Base-by-base conservation (phyloP, 2,888 invertebrate genomes). In the Drosophila kanekoi region DNA sequence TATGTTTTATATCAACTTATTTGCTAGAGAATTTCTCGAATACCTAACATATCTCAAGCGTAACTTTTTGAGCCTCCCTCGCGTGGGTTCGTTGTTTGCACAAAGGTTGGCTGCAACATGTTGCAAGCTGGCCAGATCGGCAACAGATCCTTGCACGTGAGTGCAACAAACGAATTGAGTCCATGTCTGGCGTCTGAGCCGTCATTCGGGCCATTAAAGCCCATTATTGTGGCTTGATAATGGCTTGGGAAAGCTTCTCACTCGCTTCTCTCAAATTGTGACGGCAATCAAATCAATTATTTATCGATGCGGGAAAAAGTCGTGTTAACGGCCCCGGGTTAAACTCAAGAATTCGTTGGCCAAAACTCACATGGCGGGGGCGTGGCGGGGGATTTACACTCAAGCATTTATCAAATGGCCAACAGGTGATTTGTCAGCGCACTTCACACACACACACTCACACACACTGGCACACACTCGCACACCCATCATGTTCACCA, bases 201-300 rank as follows among this genome's bases (percentile, higher is more conserved):
- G 44, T 58, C 58, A 72, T 45, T 45, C 41, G 43, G 35, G 69
- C 59, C 69, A 76, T 76, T 76, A 76, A 60, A 47, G 43, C 44
- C 64, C 79, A 76, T 78, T 76, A 70, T 66, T 54, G 57, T 40
- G 45, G 62, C 32, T 49, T 69, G 60, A 77, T 78, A 74, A 74
- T 71, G 62, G 66, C 49, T 64, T 81, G 64, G 67, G 74, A 73
- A 77, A 82, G 87, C 87, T 83, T 86, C 83, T 62, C 66, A 43
- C 70, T 11, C 23, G 49, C 51, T 38, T 86, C 82, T 64, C 72
- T 49, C 62, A 56, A 76, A 66, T 53, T 76, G 66, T 76, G 65
- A 66, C 61, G 78, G 86, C 88, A 82, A 82, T 88, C 88, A 82
- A 82, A 73, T 73, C 88, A 88, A 88, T 88, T 88, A 88, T 63